These are phyloP conservation scores for Heterochromis multidens DNA, from an alignment of 2,113 vertebrate genomes.

Conservation along the genomic window DNA sequence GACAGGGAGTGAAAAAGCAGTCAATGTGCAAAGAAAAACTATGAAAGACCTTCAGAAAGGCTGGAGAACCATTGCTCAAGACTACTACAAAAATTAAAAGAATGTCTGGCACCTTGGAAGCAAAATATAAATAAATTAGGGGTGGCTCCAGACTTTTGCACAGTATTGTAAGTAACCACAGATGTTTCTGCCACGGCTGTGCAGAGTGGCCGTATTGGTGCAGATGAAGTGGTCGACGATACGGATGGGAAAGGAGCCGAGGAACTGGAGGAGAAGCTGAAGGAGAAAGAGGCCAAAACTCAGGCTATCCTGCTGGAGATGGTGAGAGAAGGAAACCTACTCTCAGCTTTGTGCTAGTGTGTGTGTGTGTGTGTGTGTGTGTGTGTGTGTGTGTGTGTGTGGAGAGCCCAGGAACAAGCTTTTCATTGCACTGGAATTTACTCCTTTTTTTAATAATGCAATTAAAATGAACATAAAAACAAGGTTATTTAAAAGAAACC, in stretches of 20 bases:
- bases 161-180: neutral
- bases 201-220: conserved; percentile 96
- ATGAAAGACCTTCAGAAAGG: neutral
- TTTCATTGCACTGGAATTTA: conserved; percentile 10
- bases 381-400: no score
- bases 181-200: neutral
- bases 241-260: conserved; percentile 82
- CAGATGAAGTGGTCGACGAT: conserved; percentile 93
- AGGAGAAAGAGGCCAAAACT: conserved; percentile 95
- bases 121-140: neutral
- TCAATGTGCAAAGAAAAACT: neutral
- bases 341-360: neutral
- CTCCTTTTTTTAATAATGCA: neutral
- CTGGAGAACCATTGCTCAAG: neutral
- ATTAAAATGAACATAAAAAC: neutral
- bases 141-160: neutral
- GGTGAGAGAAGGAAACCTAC: conserved; percentile 73
- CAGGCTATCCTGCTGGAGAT: conserved; percentile 96
- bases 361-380: neutral
- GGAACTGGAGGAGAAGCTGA: conserved; percentile 89
- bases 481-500: neutral
- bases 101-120: neutral
- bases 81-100: neutral
- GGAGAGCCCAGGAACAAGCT: neutral
- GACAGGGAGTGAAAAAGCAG: neutral